Base-by-base conservation (phyloP, 2,888 invertebrate genomes). In the Thysanoteuthis rhombus region DNA sequence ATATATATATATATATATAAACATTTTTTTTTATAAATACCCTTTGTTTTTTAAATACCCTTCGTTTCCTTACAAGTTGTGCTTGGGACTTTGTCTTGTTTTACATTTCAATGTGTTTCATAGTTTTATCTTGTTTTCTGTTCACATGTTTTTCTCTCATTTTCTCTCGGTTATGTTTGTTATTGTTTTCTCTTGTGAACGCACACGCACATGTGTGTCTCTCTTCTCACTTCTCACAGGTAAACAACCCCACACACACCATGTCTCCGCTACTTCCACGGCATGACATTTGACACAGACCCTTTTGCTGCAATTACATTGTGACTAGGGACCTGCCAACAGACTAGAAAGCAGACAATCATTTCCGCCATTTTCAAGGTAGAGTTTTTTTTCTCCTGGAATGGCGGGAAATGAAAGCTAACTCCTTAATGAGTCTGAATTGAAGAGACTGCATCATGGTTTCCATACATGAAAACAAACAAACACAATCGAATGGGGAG, bases 1-100 rank as follows among this genome's bases (percentile, higher is more conserved):
- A 89, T 89, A 89, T 89, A 89, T 89, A 89, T 89, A 89, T 89
- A 89, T 89, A 89, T n/a, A n/a, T n/a, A n/a, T n/a, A n/a, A n/a
- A n/a, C n/a, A n/a, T n/a, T n/a, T n/a, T n/a, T n/a, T n/a, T 89
- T 22, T 89, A 89, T 90, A 5, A 10, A n/a, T n/a, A n/a, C n/a
- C n/a, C 19, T 19, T 47, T 19, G 16, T 19, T 47, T 19, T 47
- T 0, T 42, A 45, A 8, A 45, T 52, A 52, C 22, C 52, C 25
- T 22, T 52, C 25, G 22, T 52, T 28, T 52, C 25, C 52, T 52
- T 6, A 52, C 52, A 52, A 25, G 25, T 5, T 25, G 6, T 52
- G 52, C 52, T 52, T 52, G 22, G 25, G 25, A 25, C 5, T 52
- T 52, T 52, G 52, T 52, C 22, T 52, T 22, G 22, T 52, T 25